These are phyloP conservation scores for Lasiommata megera DNA, from an alignment of 2,888 invertebrate species.

Conservation along the genomic window DNA sequence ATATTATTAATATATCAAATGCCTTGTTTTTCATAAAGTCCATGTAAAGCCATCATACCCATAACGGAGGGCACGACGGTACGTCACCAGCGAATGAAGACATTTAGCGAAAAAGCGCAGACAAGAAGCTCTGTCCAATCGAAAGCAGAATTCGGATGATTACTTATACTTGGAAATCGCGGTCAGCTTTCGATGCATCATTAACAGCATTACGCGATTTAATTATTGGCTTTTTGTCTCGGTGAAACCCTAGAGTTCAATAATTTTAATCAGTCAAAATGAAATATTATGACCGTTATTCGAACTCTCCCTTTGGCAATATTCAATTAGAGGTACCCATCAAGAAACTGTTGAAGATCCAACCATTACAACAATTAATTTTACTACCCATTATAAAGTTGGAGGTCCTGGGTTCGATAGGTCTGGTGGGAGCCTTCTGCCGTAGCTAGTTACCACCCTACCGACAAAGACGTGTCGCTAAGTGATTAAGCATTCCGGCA, in stretches of 20 bases:
- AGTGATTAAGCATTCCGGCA: too few species aligned
- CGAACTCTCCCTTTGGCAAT: not conserved
- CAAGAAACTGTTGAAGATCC: not conserved
- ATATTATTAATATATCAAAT: slow-evolving; percentile 34
- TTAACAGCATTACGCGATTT: slow-evolving; percentile 73
- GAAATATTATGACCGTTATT: not conserved
- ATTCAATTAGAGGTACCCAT: not conserved
- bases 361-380: too few species aligned
- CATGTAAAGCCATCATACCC: slow-evolving; percentile 32
- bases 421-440: too few species aligned
- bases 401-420: too few species aligned
- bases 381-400: too few species aligned
- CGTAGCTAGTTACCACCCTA: too few species aligned
- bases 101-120: slow-evolving; percentile 71
- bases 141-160: slow-evolving; percentile 72
- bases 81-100: slow-evolving; percentile 65
- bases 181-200: slow-evolving; percentile 62
- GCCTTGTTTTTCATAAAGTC: slow-evolving; percentile 29
- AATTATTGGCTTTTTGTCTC: slow-evolving; percentile 55
- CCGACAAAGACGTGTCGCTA: too few species aligned
- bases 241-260: slow-evolving; percentile 33
- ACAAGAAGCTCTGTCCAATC: slow-evolving; percentile 56
- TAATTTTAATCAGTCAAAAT: slow-evolving; percentile 1
- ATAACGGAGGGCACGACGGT: slow-evolving; percentile 35
- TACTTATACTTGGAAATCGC: slow-evolving; percentile 77